Conservation (phyloP, 2,888 invertebrate genomes). For the Harpalus rufipes region DNA sequence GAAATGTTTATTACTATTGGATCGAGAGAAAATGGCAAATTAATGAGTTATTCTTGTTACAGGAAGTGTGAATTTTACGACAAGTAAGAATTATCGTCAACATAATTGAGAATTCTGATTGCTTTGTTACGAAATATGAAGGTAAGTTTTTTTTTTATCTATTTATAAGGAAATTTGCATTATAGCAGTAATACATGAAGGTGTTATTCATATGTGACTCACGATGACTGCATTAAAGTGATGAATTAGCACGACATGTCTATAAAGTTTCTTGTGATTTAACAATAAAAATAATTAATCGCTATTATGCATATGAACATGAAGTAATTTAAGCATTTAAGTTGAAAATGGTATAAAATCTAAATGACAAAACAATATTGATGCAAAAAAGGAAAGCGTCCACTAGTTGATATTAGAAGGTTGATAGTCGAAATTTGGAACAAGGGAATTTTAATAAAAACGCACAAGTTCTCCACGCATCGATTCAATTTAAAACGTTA, state of each 20-base stretch:
- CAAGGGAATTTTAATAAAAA: no score
- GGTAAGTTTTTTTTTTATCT: conserved; percentile 30
- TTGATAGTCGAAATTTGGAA: no score
- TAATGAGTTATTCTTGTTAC: conserved; percentile 51
- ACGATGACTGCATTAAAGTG: background rate
- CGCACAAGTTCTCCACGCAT: no score
- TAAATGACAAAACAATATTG: no score
- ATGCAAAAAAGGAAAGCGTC: no score
- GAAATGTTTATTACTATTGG: conserved; percentile 29
- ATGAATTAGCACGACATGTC: background rate
- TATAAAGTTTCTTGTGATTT: background rate
- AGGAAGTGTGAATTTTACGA: conserved; percentile 41
- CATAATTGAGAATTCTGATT: conserved; percentile 34
- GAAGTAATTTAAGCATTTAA: no score
- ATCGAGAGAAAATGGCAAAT: conserved; percentile 14
- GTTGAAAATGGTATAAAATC: no score
- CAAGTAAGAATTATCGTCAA: conserved; percentile 19
- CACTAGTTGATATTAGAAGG: no score
- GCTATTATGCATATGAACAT: background rate
- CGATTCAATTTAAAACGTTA: no score
- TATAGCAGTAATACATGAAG: background rate
- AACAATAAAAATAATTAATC: background rate
- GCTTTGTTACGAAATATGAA: conserved; percentile 34
- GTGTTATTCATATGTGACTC: background rate
- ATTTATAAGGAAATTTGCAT: conserved; percentile 25